A percentile compares a stretch with the other conserved stretches of the same genome.
Evolutionary conservation across 2,888 invertebrate species (phyloP).

Genomic region (Noctua comes): DNA sequence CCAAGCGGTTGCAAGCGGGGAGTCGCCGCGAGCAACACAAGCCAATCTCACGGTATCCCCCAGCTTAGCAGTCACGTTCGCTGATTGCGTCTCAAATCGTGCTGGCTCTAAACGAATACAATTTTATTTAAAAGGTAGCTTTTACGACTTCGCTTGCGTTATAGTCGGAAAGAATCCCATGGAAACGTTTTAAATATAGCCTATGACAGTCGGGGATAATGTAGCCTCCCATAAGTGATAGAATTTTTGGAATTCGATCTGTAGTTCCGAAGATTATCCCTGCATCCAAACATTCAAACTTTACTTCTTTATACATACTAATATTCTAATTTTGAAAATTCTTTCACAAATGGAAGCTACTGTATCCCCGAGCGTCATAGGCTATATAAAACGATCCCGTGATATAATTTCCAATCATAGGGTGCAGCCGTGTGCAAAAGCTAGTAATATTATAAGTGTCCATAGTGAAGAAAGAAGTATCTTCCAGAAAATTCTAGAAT

Average conservation of each 20-base stretch:
- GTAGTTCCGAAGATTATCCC: background rate
- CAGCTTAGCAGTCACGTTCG: slow-evolving; percentile 94
- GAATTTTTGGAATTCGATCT: background rate
- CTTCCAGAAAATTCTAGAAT: background rate
- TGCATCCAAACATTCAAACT: background rate
- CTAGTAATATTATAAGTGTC: background rate
- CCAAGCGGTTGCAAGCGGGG: slow-evolving; percentile 95
- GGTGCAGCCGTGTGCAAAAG: background rate
- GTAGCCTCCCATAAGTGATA: background rate
- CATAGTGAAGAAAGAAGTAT: background rate
- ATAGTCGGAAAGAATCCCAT: background rate
- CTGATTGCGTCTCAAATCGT: slow-evolving; percentile 93
- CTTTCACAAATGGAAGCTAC: background rate
- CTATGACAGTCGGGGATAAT: background rate
- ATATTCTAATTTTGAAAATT: background rate
- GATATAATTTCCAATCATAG: background rate
- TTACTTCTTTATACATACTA: background rate
- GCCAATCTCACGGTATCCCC: slow-evolving; percentile 94
- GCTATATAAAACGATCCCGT: background rate
- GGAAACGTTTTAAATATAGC: too few species aligned
- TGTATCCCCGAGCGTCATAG: background rate
- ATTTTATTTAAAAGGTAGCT: slow-evolving; percentile 4
- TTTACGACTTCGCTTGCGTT: background rate
- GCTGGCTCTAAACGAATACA: slow-evolving; percentile 91
- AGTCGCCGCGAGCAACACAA: slow-evolving; percentile 95